A percentile compares a stretch with the other conserved stretches of the same genome.
These are phyloP conservation scores for Pelecanus crispus DNA, from an alignment of 2,113 vertebrate genomes.

Conservation along the genomic window DNA sequence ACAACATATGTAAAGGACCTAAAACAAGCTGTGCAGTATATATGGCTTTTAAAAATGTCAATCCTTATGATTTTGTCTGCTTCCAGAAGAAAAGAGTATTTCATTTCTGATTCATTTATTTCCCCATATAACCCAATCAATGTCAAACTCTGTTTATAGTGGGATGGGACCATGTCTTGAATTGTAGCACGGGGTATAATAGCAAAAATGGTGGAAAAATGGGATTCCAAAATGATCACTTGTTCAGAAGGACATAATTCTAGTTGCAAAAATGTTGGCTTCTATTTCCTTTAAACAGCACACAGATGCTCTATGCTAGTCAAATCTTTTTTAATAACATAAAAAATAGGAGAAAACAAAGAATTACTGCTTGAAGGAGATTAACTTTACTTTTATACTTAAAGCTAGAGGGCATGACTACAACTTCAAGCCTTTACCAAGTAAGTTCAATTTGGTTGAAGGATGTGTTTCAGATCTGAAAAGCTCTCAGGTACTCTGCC, in stretches of 20 bases:
- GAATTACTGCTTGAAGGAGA: not conserved
- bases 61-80: not conserved
- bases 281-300: not conserved
- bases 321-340: not conserved
- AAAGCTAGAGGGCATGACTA: not conserved
- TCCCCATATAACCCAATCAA: not conserved
- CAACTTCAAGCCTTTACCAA: not conserved
- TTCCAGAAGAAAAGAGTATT: not conserved
- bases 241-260: not conserved
- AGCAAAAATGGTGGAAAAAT: not conserved
- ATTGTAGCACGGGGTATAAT: not conserved
- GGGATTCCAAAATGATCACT: not conserved
- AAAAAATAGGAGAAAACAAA: not conserved
- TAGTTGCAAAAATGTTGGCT: not conserved
- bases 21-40: not conserved
- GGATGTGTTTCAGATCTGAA: not conserved
- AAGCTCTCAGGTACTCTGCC: not conserved
- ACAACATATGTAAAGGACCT: not conserved
- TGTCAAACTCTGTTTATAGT: not conserved
- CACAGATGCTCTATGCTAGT: not conserved
- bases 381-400: not conserved
- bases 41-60: not conserved
- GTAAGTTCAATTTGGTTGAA: not conserved
- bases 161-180: not conserved
- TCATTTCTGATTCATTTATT: not conserved